Conservation (phyloP, 2,113 vertebrate species). For the Sebastes schlegelii region DNA sequence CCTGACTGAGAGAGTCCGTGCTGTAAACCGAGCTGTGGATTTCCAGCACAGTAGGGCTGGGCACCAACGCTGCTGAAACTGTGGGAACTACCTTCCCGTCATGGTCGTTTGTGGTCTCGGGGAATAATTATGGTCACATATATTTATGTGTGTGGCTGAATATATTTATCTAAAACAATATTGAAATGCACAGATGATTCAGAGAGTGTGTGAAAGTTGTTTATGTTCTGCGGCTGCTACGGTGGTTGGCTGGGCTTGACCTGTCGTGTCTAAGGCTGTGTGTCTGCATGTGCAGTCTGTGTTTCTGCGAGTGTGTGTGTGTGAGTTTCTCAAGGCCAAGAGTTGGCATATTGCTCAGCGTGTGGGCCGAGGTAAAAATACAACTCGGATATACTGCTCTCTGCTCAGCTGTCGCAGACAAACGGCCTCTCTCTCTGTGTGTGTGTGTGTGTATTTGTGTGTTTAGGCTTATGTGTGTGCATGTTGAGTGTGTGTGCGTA, state of each 20-base stretch:
- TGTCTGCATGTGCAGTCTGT: constrained; percentile 57
- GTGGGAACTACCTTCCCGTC: constrained; percentile 80
- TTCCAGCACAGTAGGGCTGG: constrained; percentile 69
- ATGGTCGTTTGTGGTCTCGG: constrained; percentile 71
- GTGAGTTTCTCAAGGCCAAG: constrained; percentile 75
- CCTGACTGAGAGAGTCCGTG: not conserved
- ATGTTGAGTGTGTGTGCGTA: not conserved
- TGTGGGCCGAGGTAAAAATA: constrained; percentile 82
- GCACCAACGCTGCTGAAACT: constrained; percentile 67
- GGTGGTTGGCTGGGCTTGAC: constrained; percentile 72
- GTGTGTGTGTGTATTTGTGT: constrained; percentile 21
- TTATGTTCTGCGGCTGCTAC: constrained; percentile 78
- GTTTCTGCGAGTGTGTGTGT: constrained; percentile 33
- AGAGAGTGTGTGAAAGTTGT: constrained; percentile 81
- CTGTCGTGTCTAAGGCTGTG: constrained; percentile 74
- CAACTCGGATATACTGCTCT: constrained; percentile 64
- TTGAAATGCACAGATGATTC: constrained; percentile 79
- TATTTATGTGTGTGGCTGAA: constrained; percentile 78
- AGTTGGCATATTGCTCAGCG: constrained; percentile 79
- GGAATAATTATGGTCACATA: constrained; percentile 76
- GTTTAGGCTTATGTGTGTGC: constrained; percentile 4
- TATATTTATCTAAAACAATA: constrained; percentile 82
- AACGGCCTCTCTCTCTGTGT: constrained; percentile 24
- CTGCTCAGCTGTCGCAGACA: constrained; percentile 73
- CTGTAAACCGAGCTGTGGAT: constrained; percentile 62